These are phyloP conservation scores for Hippoglossus hippoglossus DNA, from an alignment of 2,797 vertebrate genomes.

Conservation along the genomic window DNA sequence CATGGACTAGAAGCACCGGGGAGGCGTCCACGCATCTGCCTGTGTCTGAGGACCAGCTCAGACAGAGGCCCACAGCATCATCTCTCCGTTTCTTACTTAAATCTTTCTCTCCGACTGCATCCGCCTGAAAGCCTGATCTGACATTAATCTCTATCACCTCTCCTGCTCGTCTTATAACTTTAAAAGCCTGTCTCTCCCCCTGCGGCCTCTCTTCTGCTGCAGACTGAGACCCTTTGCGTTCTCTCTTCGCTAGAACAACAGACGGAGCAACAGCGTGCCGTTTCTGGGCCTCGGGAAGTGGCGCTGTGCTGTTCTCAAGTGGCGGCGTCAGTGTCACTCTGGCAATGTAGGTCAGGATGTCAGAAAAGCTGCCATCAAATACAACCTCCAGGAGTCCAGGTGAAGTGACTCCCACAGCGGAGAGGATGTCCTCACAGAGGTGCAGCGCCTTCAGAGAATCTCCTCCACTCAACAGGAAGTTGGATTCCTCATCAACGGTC, in stretches of 20 bases:
- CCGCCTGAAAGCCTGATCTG: background rate
- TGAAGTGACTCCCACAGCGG: slow-evolving; percentile 75
- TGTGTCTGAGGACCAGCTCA: slow-evolving; percentile 92
- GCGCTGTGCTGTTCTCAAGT: slow-evolving; percentile 36
- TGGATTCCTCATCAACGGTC: slow-evolving; percentile 78
- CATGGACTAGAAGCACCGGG: slow-evolving; percentile 85
- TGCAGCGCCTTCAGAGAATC: slow-evolving; percentile 91
- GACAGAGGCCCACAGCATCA: slow-evolving; percentile 58
- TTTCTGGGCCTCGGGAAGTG: slow-evolving; percentile 32
- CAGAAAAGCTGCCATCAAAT: slow-evolving; percentile 85
- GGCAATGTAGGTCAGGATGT: slow-evolving; percentile 83
- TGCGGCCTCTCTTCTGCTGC: background rate
- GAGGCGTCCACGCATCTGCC: slow-evolving; percentile 96
- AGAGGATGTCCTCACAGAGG: slow-evolving; percentile 86
- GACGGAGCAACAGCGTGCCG: background rate
- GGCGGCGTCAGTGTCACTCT: slow-evolving; percentile 43
- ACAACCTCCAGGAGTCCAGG: slow-evolving; percentile 90
- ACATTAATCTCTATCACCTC: slow-evolving; percentile 52
- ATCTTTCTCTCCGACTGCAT: background rate
- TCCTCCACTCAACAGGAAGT: slow-evolving; percentile 91
- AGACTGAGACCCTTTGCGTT: slow-evolving; percentile 3
- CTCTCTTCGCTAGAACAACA: slow-evolving; percentile 55
- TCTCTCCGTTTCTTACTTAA: background rate
- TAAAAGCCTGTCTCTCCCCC: slow-evolving; percentile 19
- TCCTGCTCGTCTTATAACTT: slow-evolving; percentile 73